Percentiles rank a stretch among this genome's conserved stretches.
Evolutionary conservation across 2,888 invertebrate genomes (phyloP).

Genomic region (Synergus umbraculus): DNA sequence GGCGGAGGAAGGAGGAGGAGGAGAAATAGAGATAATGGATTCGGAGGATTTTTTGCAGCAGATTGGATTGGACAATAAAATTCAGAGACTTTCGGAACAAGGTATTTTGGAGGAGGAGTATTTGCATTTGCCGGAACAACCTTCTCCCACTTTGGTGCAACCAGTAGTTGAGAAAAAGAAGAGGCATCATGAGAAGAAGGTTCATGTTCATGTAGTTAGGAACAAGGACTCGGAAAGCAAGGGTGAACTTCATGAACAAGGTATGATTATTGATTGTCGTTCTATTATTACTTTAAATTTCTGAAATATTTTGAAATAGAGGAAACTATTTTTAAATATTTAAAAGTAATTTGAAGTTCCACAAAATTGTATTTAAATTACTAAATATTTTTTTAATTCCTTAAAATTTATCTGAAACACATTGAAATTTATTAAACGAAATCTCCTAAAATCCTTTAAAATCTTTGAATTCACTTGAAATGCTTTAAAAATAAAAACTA

Average conservation of each 20-base stretch:
- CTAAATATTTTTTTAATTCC: too few species aligned
- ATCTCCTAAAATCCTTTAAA: too few species aligned
- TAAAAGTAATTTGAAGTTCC: too few species aligned
- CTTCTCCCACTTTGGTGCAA: neutral
- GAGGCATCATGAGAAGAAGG: constrained; percentile 35
- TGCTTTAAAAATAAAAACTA: too few species aligned
- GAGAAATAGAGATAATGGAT: constrained; percentile 4
- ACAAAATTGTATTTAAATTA: too few species aligned
- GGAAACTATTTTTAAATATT: too few species aligned
- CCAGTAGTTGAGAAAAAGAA: neutral
- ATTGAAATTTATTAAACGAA: too few species aligned
- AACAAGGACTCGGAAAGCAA: neutral
- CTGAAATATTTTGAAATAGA: too few species aligned
- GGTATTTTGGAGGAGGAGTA: neutral
- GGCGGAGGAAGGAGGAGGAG: neutral
- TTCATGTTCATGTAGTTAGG: constrained; percentile 16
- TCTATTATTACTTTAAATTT: too few species aligned
- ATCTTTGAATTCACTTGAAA: too few species aligned
- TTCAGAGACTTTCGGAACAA: neutral
- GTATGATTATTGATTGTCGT: neutral
- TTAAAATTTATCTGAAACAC: too few species aligned
- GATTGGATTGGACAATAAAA: constrained; percentile 12
- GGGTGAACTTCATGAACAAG: constrained; percentile 4
- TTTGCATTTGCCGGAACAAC: constrained; percentile 10
- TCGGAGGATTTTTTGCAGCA: neutral